Evolutionary conservation across 2,113 vertebrate species (phyloP).

Genomic region (Peromyscus californicus): DNA sequence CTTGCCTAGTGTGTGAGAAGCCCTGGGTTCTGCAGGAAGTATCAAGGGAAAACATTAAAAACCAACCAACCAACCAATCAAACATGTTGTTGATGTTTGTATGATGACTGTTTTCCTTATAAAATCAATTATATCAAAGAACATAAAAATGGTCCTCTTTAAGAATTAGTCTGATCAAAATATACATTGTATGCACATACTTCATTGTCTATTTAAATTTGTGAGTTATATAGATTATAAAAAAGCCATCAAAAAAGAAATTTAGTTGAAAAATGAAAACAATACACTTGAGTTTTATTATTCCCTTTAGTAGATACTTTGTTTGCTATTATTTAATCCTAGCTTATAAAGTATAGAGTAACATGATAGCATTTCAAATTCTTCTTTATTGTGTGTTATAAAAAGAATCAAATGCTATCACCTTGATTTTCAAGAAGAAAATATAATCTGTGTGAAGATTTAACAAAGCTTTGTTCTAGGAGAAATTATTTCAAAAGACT

Average conservation of each 20-base stretch:
- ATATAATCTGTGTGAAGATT: not conserved
- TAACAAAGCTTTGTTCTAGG: conserved; percentile 53
- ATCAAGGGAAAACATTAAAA: not conserved
- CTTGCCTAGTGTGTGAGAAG: not conserved
- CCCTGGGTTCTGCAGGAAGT: not conserved
- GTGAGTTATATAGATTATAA: not conserved
- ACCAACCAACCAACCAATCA: not conserved
- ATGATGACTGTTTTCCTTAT: not conserved
- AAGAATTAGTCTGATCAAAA: not conserved
- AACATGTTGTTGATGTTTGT: not conserved
- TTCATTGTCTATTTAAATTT: not conserved
- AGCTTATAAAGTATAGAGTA: not conserved
- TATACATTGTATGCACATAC: not conserved
- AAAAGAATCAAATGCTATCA: not conserved
- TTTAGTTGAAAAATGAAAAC: not conserved
- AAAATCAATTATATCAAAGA: not conserved
- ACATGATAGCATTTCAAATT: not conserved
- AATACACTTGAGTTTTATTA: not conserved
- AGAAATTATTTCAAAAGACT: conserved; percentile 55
- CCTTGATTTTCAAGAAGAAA: not conserved
- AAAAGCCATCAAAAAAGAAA: not conserved
- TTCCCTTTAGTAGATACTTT: not conserved
- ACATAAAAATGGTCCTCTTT: not conserved
- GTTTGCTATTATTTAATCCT: not conserved
- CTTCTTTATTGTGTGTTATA: not conserved